These are phyloP conservation scores for Molanna angustata DNA, from an alignment of 2,888 invertebrate genomes.

Conservation along the genomic window DNA sequence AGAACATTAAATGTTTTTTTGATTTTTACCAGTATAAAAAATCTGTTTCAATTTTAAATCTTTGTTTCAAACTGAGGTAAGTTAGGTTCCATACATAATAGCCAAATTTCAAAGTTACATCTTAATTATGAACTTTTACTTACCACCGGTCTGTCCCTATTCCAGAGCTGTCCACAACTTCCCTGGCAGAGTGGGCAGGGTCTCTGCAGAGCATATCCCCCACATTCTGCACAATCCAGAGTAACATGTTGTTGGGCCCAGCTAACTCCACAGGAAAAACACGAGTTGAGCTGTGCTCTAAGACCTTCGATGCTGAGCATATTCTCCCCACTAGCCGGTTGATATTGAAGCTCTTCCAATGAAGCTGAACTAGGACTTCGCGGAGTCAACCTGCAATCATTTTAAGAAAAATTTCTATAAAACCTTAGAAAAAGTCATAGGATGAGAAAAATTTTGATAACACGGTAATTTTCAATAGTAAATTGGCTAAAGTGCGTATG, in stretches of 20 bases:
- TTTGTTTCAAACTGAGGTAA: too few relatives aligned
- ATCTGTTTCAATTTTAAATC: too few relatives aligned
- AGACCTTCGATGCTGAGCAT: constrained; percentile 69
- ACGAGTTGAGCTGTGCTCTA: constrained; percentile 67
- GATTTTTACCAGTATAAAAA: too few relatives aligned
- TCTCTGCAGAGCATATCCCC: constrained; percentile 71
- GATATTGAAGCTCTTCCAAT: constrained; percentile 17
- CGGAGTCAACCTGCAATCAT: constrained; percentile 23
- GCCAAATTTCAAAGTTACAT: too few relatives aligned
- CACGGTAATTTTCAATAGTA: not conserved
- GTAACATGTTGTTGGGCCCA: constrained; percentile 78
- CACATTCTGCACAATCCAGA: constrained; percentile 75
- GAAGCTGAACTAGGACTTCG: constrained; percentile 26
- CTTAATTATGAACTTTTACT: constrained; percentile 40
- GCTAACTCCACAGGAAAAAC: constrained; percentile 76
- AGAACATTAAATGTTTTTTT: too few relatives aligned
- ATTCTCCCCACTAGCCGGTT: constrained; percentile 41
- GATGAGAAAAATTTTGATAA: not conserved
- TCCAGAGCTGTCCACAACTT: constrained; percentile 69
- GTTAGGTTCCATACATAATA: too few relatives aligned
- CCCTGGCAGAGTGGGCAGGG: constrained; percentile 77
- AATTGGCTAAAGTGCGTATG: too few relatives aligned
- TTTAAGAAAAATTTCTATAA: constrained; percentile 8
- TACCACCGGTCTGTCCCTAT: constrained; percentile 74
- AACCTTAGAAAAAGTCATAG: not conserved